Base-by-base conservation (phyloP, 2,888 invertebrate species). In the Dicranocentrus wangi region DNA sequence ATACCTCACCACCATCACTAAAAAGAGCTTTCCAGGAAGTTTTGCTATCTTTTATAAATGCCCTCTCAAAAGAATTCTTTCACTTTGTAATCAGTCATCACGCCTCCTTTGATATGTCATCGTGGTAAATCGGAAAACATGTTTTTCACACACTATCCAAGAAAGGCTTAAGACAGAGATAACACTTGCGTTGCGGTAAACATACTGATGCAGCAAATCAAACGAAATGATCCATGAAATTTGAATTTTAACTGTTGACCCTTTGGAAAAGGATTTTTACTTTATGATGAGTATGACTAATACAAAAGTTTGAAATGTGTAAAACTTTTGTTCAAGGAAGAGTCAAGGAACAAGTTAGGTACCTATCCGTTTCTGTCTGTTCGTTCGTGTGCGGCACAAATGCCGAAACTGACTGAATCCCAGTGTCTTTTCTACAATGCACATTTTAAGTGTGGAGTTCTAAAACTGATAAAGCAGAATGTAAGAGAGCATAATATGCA, bases 221-320 rank as follows among this genome's bases (percentile, higher is more conserved):
- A 47, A 32, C 3, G 15, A 47, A 55, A 55, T 21, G 55, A 55
- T 23, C 55, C 55, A 55, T 55, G 55, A 55, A 55, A 55, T 55
- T 55, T 55, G 55, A 32, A 61, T 61, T 1, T 21, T 61, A 61
- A 28, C 32, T 32, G 32, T 61, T 61, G 32, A 61, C 61, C 61
- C 32, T 32, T n/a, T 61, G 32, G 32, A 60, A 15, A 32, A 61
- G 17, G 61, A 32, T 32, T 32, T 53, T 17, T 19, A 55, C 3
- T 10, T n/a, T 47, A 3, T 47, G 55, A 55, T 15, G 21, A n/a
- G 23, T 23, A 25, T 58, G 61, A 61, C 61, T 61, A 61, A 61
- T 61, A 21, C 23, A 21, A 3, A 32, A 32, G 5, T 32, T 10
- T 3, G 32, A 32, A 32, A 32, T 7, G 5, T 32, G 3, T 32